Evolutionary conservation across 2,888 invertebrate genomes (phyloP).

Genomic region (Tridacna crocea): DNA sequence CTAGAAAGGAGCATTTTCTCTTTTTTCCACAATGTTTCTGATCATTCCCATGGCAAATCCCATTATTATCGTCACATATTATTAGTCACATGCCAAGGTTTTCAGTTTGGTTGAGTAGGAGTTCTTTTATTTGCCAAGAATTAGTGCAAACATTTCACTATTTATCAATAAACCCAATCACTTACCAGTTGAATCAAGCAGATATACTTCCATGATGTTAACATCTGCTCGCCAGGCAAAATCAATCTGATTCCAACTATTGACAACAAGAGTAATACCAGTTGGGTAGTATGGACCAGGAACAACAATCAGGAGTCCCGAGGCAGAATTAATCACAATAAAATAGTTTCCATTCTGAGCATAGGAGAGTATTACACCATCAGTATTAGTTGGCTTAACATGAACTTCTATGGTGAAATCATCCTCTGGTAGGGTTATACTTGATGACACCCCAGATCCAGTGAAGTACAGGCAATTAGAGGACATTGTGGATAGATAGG

Average conservation of each 20-base stretch:
- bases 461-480: constrained; percentile 63
- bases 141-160: too few relatives aligned
- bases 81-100: too few relatives aligned
- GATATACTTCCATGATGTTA: constrained; percentile 63
- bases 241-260: constrained; percentile 70
- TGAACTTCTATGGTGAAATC: constrained; percentile 71
- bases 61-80: too few relatives aligned
- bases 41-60: too few relatives aligned
- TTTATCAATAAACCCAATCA: background rate
- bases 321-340: constrained; percentile 50
- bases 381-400: constrained; percentile 61
- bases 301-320: constrained; percentile 52
- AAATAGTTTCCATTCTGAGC: constrained; percentile 42
- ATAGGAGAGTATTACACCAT: constrained; percentile 68
- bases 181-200: constrained; percentile 55
- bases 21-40: too few relatives aligned
- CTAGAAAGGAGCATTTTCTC: too few relatives aligned
- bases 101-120: too few relatives aligned
- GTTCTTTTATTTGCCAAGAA: too few relatives aligned
- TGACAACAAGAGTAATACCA: constrained; percentile 49
- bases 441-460: constrained; percentile 59
- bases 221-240: constrained; percentile 63
- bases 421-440: constrained; percentile 52
- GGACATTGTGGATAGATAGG: constrained; percentile 45
- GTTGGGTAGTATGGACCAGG: constrained; percentile 44